Percentiles rank a stretch among this genome's conserved stretches.
These are phyloP conservation scores for Stenolophus ochropezus DNA, from an alignment of 2,888 invertebrate genomes.

Conservation along the genomic window DNA sequence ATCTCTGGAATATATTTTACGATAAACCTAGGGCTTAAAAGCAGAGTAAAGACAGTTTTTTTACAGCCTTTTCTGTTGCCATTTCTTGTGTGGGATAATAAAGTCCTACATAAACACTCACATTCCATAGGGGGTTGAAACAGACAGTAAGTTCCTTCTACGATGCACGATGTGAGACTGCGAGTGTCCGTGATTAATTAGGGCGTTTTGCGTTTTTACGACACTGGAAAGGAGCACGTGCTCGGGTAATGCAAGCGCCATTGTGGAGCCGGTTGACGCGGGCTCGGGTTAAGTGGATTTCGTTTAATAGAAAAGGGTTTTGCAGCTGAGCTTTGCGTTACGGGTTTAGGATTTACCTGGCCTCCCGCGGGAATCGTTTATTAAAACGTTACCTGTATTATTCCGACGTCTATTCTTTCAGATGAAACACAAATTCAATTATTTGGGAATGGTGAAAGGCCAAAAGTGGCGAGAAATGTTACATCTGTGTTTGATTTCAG, in stretches of 20 bases:
- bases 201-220: neutral
- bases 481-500: neutral
- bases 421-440: neutral
- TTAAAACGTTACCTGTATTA: slow-evolving; percentile 35
- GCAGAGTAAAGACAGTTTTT: too few relatives aligned
- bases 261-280: neutral
- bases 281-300: slow-evolving; percentile 26
- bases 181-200: neutral
- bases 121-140: too few relatives aligned
- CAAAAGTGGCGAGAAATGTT: neutral
- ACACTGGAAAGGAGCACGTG: neutral
- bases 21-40: too few relatives aligned
- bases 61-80: too few relatives aligned
- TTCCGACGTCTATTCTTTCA: neutral
- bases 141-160: too few relatives aligned
- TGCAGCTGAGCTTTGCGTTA: slow-evolving; percentile 39
- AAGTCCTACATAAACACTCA: too few relatives aligned
- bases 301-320: slow-evolving; percentile 39
- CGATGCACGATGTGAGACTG: too few relatives aligned
- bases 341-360: slow-evolving; percentile 34
- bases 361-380: slow-evolving; percentile 20
- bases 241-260: neutral
- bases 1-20: too few relatives aligned
- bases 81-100: too few relatives aligned
- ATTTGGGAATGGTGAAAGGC: neutral